Conservation (phyloP, 2,113 vertebrate genomes). For the Pollachius pollachius region DNA sequence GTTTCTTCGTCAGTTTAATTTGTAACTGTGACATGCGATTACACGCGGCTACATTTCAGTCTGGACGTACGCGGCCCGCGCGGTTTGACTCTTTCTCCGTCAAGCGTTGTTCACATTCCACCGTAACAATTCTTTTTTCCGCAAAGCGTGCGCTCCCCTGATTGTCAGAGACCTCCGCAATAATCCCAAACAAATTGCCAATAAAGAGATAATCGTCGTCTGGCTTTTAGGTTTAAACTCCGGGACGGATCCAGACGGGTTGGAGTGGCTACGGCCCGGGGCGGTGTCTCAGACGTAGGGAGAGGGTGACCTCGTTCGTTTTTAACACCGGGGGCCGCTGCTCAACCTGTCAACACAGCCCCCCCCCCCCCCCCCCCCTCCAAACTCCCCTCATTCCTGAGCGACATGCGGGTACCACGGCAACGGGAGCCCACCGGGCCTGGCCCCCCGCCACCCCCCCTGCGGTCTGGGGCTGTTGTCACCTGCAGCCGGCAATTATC, state of each 20-base stretch:
- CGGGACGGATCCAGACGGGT: conserved; percentile 24
- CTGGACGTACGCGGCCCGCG: too few species aligned
- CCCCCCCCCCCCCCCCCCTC: conserved; percentile 20
- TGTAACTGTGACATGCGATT: too few species aligned
- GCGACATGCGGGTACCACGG: too few species aligned
- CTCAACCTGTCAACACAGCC: conserved; percentile 40
- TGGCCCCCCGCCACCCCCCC: too few species aligned
- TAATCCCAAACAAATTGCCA: conserved; percentile 55
- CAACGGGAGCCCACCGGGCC: too few species aligned
- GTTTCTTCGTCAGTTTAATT: too few species aligned
- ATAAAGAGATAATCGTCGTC: conserved; percentile 35
- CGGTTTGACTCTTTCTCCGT: too few species aligned
- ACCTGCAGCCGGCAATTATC: conserved; percentile 24
- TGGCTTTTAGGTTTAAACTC: conserved; percentile 31
- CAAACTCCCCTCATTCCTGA: conserved; percentile 45
- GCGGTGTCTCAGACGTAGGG: conserved; percentile 24
- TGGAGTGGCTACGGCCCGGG: conserved; percentile 30
- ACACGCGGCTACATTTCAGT: too few species aligned
- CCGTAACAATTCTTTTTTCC: too few species aligned
- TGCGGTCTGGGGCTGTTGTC: conserved; percentile 9
- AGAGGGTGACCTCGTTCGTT: conserved; percentile 53
- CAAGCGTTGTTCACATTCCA: too few species aligned
- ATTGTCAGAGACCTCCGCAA: not conserved
- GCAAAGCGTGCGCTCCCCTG: too few species aligned
- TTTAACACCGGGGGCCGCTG: conserved; percentile 58